phyloP scores from a whole-genome alignment of 2,113 vertebrate species.

The Chloroceryle aenea region DNA sequence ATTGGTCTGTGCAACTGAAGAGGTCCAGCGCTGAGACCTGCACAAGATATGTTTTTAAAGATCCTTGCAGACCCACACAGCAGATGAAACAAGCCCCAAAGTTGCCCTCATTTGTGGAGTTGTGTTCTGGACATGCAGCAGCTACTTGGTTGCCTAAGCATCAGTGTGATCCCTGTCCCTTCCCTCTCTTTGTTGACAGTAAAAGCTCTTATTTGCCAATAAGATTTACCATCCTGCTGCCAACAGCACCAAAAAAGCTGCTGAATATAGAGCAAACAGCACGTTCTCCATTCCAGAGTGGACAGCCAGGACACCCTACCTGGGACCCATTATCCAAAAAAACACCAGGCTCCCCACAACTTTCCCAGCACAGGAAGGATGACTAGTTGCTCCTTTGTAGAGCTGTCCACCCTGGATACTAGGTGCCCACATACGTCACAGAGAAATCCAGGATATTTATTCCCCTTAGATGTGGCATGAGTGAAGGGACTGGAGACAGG shows the following conservation, averaged over 20 bases:
- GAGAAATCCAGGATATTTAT: neutral
- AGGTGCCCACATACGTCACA: neutral
- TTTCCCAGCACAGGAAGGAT: neutral
- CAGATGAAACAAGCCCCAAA: neutral
- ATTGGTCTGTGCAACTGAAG: neutral
- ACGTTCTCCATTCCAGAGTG: fast-evolving
- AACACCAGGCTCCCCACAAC: fast-evolving
- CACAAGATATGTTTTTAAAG: neutral
- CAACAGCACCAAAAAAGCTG: neutral
- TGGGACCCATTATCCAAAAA: neutral
- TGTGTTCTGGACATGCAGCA: neutral
- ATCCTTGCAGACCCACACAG: neutral
- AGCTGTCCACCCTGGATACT: fast-evolving
- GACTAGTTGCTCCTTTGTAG: neutral
- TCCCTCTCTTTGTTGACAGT: neutral
- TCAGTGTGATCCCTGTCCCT: neutral
- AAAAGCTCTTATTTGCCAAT: neutral
- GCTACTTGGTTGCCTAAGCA: neutral
- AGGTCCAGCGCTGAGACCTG: neutral
- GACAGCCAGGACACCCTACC: neutral
- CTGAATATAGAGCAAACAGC: neutral
- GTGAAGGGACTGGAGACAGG: neutral
- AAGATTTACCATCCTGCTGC: neutral
- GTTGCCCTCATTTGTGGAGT: neutral
- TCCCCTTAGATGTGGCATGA: neutral